Conservation (phyloP, 2,888 invertebrate species). For the Metacarcinus magister region DNA sequence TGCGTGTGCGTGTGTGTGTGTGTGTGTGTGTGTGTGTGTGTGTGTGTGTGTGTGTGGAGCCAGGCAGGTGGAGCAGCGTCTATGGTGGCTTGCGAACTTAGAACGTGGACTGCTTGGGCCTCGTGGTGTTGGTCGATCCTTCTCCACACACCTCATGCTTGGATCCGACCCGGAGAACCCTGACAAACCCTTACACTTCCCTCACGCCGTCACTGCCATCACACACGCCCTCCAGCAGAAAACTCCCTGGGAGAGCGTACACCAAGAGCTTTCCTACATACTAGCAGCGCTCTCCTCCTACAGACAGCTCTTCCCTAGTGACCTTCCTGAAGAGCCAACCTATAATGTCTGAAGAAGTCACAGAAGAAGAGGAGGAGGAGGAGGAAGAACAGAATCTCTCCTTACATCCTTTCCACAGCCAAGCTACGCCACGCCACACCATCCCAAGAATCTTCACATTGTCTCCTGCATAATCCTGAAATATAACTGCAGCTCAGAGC, state of each 20-base stretch:
- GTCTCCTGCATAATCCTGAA: too few relatives aligned
- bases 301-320: conserved; percentile 65
- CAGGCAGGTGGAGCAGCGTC: conserved; percentile 69
- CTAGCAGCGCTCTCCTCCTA: conserved; percentile 71
- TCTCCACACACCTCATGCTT: conserved; percentile 62
- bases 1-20: background rate
- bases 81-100: conserved; percentile 57
- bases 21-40: background rate
- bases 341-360: too few relatives aligned
- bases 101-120: conserved; percentile 62
- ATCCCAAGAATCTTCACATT: too few relatives aligned
- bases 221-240: conserved; percentile 58
- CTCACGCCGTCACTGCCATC: conserved; percentile 69
- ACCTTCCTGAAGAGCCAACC: background rate
- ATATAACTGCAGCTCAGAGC: too few relatives aligned
- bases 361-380: background rate
- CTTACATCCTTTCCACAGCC: background rate
- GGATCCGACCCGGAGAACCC: conserved; percentile 72
- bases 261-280: conserved; percentile 70
- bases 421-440: background rate
- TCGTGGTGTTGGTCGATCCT: conserved; percentile 47
- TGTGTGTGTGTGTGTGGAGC: background rate
- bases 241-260: conserved; percentile 65
- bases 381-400: background rate
- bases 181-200: conserved; percentile 57